A percentile compares a stretch with the other conserved stretches of the same genome.
Evolutionary conservation across 2,113 vertebrate species (phyloP).

Genomic region (Sinocyclocheilus anshuiensis): DNA sequence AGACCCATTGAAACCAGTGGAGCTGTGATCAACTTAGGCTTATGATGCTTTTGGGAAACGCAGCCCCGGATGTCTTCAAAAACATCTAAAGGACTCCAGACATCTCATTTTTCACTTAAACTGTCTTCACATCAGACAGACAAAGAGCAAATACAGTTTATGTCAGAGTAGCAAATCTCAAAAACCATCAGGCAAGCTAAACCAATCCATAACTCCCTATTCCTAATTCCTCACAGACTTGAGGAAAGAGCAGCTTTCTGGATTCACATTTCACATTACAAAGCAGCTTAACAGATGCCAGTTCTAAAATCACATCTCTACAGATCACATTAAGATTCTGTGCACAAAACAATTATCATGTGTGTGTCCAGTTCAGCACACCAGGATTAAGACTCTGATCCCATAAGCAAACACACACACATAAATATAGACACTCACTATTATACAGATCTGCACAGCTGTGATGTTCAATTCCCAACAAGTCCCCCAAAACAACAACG

Average conservation of each 20-base stretch:
- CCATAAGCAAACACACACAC: constrained; percentile 71
- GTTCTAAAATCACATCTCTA: background rate
- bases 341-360: constrained; percentile 29
- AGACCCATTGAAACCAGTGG: too few species aligned
- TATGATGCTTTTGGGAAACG: too few species aligned
- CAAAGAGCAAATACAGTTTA: background rate
- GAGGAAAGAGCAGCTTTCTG: background rate
- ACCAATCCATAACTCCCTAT: too few species aligned
- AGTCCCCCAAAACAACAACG: background rate
- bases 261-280: background rate
- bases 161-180: background rate
- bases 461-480: constrained; percentile 46
- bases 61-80: background rate
- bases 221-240: background rate
- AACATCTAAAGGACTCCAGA: background rate
- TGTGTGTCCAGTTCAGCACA: constrained; percentile 55
- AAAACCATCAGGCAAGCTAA: background rate
- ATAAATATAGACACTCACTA: constrained; percentile 53
- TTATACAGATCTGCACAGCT: constrained; percentile 48
- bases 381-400: constrained; percentile 56
- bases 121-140: background rate
- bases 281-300: background rate
- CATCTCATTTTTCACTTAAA: background rate
- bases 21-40: too few species aligned
- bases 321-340: constrained; percentile 14